A percentile compares a stretch with the other conserved stretches of the same genome.
These are phyloP conservation scores for Tenebrosternarchus preto DNA, from an alignment of 2,113 vertebrate species.

Conservation along the genomic window DNA sequence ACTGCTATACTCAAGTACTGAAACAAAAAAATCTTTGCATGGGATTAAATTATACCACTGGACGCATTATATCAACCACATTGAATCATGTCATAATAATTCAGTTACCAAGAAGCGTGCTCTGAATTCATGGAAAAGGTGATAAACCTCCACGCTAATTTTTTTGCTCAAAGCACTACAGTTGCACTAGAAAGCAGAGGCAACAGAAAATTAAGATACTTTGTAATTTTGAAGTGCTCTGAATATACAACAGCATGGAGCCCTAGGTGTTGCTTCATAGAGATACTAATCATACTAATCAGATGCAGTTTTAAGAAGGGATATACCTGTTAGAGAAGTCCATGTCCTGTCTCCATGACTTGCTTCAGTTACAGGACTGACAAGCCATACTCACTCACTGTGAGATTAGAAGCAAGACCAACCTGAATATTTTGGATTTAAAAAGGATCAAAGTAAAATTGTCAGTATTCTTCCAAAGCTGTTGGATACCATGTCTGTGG, in stretches of 20 bases:
- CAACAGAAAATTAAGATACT: conserved; percentile 19
- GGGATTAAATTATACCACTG: conserved; percentile 1
- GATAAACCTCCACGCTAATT: neutral
- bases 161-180: neutral
- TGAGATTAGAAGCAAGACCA: too few species aligned
- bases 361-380: too few species aligned
- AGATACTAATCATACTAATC: too few species aligned
- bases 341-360: too few species aligned
- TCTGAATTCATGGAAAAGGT: conserved; percentile 4
- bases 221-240: neutral
- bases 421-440: too few species aligned
- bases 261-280: too few species aligned
- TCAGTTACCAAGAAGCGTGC: neutral
- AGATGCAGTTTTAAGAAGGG: too few species aligned
- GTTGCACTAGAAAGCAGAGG: conserved; percentile 3
- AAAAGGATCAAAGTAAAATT: neutral
- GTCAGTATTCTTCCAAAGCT: neutral
- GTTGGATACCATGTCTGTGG: neutral
- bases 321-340: too few species aligned
- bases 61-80: conserved; percentile 24
- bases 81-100: conserved; percentile 15
- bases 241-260: neutral
- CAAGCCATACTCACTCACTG: too few species aligned
- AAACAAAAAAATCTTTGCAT: neutral
- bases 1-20: too few species aligned